A percentile compares a stretch with the other conserved stretches of the same genome.
Evolutionary conservation across 2,888 invertebrate genomes (phyloP).

Genomic region (Muschampia plurimacula): DNA sequence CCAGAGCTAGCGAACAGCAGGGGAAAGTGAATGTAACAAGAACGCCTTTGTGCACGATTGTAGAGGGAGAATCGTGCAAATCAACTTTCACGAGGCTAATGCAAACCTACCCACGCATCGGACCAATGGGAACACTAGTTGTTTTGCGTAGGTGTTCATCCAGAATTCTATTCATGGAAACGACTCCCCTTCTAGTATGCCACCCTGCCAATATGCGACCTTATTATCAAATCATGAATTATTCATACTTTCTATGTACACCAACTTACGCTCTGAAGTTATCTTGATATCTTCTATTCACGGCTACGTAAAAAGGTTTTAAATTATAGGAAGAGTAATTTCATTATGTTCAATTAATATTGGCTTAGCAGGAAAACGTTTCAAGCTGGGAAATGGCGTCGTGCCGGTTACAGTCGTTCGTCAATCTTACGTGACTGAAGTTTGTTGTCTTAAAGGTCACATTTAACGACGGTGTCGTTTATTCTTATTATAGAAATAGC

Average conservation of each 20-base stretch:
- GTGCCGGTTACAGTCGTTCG: conserved; percentile 70
- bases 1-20: not conserved
- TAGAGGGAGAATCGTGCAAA: conserved; percentile 53
- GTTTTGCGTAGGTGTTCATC: conserved; percentile 48
- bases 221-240: conserved; percentile 64
- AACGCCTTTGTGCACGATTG: conserved; percentile 46
- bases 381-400: conserved; percentile 55
- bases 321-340: conserved; percentile 47
- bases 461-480: conserved; percentile 4
- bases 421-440: conserved; percentile 72
- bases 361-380: conserved; percentile 53
- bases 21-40: conserved; percentile 49
- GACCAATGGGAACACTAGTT: conserved; percentile 56
- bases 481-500: not conserved
- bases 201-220: conserved; percentile 57
- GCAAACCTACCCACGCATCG: conserved; percentile 53
- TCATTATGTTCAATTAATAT: conserved; percentile 56
- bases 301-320: conserved; percentile 32
- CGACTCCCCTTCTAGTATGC: conserved; percentile 54
- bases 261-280: conserved; percentile 16
- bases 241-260: conserved; percentile 57
- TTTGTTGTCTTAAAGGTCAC: conserved; percentile 49
- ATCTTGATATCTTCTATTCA: not conserved
- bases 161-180: conserved; percentile 60
- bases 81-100: conserved; percentile 75